These are phyloP conservation scores for Andrena minutula DNA, from an alignment of 2,888 invertebrate species.

Conservation along the genomic window DNA sequence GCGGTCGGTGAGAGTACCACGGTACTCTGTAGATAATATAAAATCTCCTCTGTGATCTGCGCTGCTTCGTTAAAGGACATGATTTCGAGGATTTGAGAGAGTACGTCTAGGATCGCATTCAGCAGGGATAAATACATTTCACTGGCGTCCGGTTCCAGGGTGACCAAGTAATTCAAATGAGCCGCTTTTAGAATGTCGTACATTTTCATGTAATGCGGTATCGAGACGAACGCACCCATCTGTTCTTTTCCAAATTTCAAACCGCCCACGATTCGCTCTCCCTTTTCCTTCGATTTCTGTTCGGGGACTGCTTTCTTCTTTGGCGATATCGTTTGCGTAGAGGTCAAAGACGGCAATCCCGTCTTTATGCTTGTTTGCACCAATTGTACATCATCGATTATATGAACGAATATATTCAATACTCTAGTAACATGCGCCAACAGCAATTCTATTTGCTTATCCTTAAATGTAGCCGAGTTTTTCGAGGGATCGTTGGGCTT, in stretches of 20 bases:
- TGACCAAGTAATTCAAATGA: constrained; percentile 95
- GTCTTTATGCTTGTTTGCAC: constrained; percentile 85
- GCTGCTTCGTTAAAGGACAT: constrained; percentile 90
- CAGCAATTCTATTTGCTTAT: constrained; percentile 87
- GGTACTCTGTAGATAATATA: constrained; percentile 90
- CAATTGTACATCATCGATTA: constrained; percentile 88
- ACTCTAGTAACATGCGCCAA: constrained; percentile 89
- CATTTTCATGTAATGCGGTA: constrained; percentile 92
- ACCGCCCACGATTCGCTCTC: constrained; percentile 77
- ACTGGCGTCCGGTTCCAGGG: constrained; percentile 91
- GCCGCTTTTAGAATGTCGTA: constrained; percentile 93
- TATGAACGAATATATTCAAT: constrained; percentile 91
- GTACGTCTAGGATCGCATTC: constrained; percentile 87
- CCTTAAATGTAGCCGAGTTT: constrained; percentile 78
- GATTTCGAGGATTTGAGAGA: constrained; percentile 90
- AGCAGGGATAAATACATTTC: constrained; percentile 90
- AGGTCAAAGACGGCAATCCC: constrained; percentile 86
- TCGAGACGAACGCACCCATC: constrained; percentile 86
- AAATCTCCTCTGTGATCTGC: constrained; percentile 91
- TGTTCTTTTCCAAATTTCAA: constrained; percentile 77
- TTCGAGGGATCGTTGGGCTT: constrained; percentile 79
- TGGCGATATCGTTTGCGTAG: constrained; percentile 85
- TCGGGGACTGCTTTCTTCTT: constrained; percentile 82
- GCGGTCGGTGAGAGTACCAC: constrained; percentile 90
- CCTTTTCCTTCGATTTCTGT: constrained; percentile 85